Evolutionary conservation across 2,888 invertebrate species (phyloP).

Genomic region (Heteropelma amictum): DNA sequence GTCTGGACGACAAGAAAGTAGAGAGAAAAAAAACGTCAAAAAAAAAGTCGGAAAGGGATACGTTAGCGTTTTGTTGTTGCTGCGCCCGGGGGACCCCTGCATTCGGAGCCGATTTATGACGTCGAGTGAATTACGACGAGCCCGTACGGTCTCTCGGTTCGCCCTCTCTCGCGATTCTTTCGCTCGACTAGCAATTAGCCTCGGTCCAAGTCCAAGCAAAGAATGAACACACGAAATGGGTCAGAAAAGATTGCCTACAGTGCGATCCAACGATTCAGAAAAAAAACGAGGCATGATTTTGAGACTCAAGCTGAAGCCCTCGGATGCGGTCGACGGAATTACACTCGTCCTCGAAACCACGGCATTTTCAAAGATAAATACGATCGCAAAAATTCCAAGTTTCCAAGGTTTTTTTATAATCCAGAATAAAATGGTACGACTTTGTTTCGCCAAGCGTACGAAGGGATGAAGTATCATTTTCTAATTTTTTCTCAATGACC

Average conservation of each 20-base stretch:
- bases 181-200: conserved; percentile 52
- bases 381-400: too few species aligned
- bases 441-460: too few species aligned
- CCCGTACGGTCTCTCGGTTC: conserved; percentile 1
- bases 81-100: conserved; percentile 25
- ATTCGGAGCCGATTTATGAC: conserved; percentile 51
- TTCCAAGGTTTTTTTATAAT: too few species aligned
- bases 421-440: too few species aligned
- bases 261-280: neutral
- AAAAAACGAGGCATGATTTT: conserved; percentile 25
- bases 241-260: neutral
- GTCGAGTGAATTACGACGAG: conserved; percentile 45
- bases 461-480: too few species aligned
- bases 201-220: conserved; percentile 34
- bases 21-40: too few species aligned
- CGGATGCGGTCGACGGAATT: too few species aligned
- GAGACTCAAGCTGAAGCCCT: too few species aligned
- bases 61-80: conserved; percentile 26
- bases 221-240: neutral
- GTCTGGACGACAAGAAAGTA: conserved; percentile 9
- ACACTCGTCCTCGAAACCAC: too few species aligned
- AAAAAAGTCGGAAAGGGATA: too few species aligned
- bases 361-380: too few species aligned
- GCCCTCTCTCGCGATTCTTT: conserved; percentile 20
- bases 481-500: too few species aligned